Evolutionary conservation across 1,140 invertebrate genomes (phyloP).

Genomic region (Drosophila pseudoananassae): DNA sequence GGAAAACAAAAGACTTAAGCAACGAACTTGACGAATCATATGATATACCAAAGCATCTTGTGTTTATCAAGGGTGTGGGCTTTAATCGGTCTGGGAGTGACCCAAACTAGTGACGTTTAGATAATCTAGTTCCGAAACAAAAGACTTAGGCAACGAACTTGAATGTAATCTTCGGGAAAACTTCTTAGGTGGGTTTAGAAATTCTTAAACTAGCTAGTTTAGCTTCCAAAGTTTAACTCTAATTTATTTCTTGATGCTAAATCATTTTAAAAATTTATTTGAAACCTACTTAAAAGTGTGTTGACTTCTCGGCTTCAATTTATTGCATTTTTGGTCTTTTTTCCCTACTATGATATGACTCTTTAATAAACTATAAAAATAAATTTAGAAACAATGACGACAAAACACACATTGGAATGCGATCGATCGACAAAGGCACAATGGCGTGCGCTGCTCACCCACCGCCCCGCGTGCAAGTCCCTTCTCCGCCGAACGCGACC

Average conservation of each 20-base stretch:
- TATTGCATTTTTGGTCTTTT: constrained; percentile 45
- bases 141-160: constrained; percentile 78
- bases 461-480: neutral
- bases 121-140: constrained; percentile 36
- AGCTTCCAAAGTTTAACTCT: too few species aligned
- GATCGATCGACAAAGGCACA: constrained; percentile 65
- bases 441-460: constrained; percentile 67
- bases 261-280: neutral
- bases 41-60: constrained; percentile 18
- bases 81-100: neutral
- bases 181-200: neutral
- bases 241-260: constrained; percentile 3
- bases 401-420: constrained; percentile 76
- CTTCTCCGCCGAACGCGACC: constrained; percentile 15
- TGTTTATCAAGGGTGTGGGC: constrained; percentile 6
- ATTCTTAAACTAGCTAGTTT: too few species aligned
- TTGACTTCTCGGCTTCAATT: constrained; percentile 18
- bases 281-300: constrained; percentile 21
- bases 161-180: neutral
- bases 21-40: constrained; percentile 47
- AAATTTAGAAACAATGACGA: constrained; percentile 82
- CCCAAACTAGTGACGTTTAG: neutral
- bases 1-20: constrained; percentile 37
- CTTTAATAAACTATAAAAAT: constrained; percentile 82
- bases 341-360: constrained; percentile 45